Conservation (phyloP, 2,797 vertebrate genomes). For the Orientallactaga sibirica region DNA sequence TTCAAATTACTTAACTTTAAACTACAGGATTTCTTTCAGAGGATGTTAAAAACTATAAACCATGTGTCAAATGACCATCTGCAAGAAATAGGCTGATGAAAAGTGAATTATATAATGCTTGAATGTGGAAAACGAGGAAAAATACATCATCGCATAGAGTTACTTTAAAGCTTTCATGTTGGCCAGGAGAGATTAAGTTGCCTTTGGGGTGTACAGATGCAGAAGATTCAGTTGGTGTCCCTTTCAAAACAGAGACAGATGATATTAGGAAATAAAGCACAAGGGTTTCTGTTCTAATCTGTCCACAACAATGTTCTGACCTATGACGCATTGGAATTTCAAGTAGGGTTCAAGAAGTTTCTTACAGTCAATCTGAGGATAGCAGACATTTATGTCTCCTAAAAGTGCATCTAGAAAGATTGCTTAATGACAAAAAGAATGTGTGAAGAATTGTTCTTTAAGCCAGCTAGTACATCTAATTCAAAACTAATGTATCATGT, state of each 20-base stretch:
- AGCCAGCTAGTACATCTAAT: slow-evolving; percentile 35
- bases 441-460: slow-evolving; percentile 63
- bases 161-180: slow-evolving; percentile 79
- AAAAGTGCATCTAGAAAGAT: slow-evolving; percentile 63
- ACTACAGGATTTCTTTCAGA: slow-evolving; percentile 74
- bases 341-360: slow-evolving; percentile 78
- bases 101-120: slow-evolving; percentile 79
- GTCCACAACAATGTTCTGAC: slow-evolving; percentile 81
- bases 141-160: slow-evolving; percentile 81
- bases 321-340: slow-evolving; percentile 83
- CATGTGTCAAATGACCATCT: slow-evolving; percentile 77
- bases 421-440: slow-evolving; percentile 54
- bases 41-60: slow-evolving; percentile 76
- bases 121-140: slow-evolving; percentile 77
- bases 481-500: slow-evolving; percentile 61
- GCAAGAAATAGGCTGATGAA: slow-evolving; percentile 79
- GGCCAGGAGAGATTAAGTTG: slow-evolving; percentile 76
- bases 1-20: slow-evolving; percentile 55
- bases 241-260: slow-evolving; percentile 84
- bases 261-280: slow-evolving; percentile 82
- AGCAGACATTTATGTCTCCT: slow-evolving; percentile 67
- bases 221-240: slow-evolving; percentile 79
- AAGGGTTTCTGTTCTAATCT: slow-evolving; percentile 78
- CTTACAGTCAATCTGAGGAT: slow-evolving; percentile 76
- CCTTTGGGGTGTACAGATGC: slow-evolving; percentile 81